Evolutionary conservation across 1,140 invertebrate species (phyloP).

Genomic region (Lepidotrigona ventralis): DNA sequence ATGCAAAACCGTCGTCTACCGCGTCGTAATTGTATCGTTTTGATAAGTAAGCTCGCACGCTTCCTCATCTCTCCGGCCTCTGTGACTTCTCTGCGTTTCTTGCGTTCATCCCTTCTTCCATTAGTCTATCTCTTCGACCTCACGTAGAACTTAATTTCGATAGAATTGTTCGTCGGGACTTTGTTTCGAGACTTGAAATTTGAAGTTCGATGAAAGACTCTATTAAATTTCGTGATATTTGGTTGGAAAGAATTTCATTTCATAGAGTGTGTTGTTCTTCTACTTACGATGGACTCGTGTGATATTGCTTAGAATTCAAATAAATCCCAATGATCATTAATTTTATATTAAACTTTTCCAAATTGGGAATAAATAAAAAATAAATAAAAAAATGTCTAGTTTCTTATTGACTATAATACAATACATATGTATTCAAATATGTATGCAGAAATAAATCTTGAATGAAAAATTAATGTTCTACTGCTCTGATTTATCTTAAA

Average conservation of each 20-base stretch:
- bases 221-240: neutral
- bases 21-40: constrained; percentile 52
- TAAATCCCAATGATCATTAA: neutral
- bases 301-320: neutral
- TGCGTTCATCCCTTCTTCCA: neutral
- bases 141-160: neutral
- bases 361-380: too few relatives aligned
- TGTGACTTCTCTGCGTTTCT: constrained; percentile 4
- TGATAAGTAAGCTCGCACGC: constrained; percentile 32
- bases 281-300: neutral
- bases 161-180: neutral
- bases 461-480: neutral
- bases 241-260: neutral
- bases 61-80: neutral
- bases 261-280: neutral
- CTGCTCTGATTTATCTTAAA: too few relatives aligned
- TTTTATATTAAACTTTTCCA: neutral
- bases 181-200: neutral
- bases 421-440: too few relatives aligned
- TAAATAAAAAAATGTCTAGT: too few relatives aligned
- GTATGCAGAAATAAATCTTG: neutral
- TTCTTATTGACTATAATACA: too few relatives aligned
- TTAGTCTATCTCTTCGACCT: neutral
- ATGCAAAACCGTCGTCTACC: constrained; percentile 40
- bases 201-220: neutral